Conservation (phyloP, 2,113 vertebrate species). For the Hippocampus mohnikei region DNA sequence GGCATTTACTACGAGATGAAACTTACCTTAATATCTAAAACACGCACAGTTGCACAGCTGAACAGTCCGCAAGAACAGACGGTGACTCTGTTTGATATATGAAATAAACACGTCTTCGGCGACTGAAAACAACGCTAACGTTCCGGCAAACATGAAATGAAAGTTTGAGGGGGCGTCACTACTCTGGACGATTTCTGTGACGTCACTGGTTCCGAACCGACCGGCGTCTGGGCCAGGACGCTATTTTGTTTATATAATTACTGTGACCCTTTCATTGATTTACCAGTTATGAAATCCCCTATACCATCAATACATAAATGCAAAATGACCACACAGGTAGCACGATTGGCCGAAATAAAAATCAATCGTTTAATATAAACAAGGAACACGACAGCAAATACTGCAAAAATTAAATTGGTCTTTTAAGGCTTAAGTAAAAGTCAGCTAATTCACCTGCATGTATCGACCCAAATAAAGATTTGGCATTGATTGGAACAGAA, state of each 20-base stretch:
- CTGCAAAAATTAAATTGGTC: constrained; percentile 47
- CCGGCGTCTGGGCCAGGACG: not conserved
- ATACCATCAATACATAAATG: not conserved
- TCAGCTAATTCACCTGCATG: constrained; percentile 47
- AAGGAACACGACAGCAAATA: constrained; percentile 58
- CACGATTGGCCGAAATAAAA: constrained; percentile 1
- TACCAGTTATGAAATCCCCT: not conserved
- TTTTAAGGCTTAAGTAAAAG: constrained; percentile 59
- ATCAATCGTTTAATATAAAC: constrained; percentile 68
- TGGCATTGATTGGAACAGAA: constrained; percentile 38
- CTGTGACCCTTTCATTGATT: not conserved
- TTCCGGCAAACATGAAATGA: not conserved
- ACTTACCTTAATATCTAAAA: constrained; percentile 7
- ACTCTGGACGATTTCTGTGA: constrained; percentile 15
- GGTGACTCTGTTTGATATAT: too few relatives aligned
- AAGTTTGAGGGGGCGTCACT: constrained; percentile 39
- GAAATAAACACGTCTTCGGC: not conserved
- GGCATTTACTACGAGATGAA: accelerated
- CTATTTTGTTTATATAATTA: not conserved
- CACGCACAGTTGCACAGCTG: not conserved
- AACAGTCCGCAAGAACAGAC: not conserved
- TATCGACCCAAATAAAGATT: constrained; percentile 31
- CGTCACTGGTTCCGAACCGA: constrained; percentile 3
- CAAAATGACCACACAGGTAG: not conserved
- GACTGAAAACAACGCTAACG: not conserved